A percentile compares a stretch with the other conserved stretches of the same genome.
phyloP scores from a whole-genome alignment of 2,113 vertebrate genomes.

The Oostethus manadensis region DNA sequence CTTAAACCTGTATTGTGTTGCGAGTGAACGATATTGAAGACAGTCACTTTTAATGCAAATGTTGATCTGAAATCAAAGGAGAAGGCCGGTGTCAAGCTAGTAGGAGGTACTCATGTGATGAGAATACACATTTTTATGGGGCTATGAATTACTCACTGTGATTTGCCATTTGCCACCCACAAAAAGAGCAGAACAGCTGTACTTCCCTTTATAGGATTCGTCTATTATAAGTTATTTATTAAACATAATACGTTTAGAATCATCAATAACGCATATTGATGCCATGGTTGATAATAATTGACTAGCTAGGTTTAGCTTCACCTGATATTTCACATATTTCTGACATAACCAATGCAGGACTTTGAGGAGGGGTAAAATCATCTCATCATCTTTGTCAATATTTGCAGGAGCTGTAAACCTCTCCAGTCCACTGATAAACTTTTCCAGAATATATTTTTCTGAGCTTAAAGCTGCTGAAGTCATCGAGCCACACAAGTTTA shows the following conservation, averaged over 20 bases:
- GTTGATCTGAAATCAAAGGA: too few species aligned
- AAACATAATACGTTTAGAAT: constrained; percentile 31
- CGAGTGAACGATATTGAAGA: too few species aligned
- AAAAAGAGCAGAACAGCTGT: too few species aligned
- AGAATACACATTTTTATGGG: too few species aligned
- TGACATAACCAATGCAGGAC: background rate
- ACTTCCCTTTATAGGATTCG: constrained; percentile 4
- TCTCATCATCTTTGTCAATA: background rate
- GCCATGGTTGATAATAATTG: constrained; percentile 26
- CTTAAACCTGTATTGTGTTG: too few species aligned
- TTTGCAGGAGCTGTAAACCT: background rate
- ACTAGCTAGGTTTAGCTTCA: background rate
- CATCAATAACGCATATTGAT: constrained; percentile 29
- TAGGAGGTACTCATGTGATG: too few species aligned
- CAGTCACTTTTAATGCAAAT: too few species aligned
- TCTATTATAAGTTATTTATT: constrained; percentile 39
- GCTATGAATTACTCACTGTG: too few species aligned
- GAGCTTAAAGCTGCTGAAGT: background rate
- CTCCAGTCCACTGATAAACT: background rate
- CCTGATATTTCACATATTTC: background rate
- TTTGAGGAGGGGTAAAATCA: background rate
- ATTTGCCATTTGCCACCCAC: too few species aligned
- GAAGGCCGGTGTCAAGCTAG: too few species aligned
- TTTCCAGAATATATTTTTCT: background rate
- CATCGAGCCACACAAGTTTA: background rate